Evolutionary conservation across 1,140 invertebrate genomes (phyloP).

Genomic region (Stratiolaelaps scimitus): DNA sequence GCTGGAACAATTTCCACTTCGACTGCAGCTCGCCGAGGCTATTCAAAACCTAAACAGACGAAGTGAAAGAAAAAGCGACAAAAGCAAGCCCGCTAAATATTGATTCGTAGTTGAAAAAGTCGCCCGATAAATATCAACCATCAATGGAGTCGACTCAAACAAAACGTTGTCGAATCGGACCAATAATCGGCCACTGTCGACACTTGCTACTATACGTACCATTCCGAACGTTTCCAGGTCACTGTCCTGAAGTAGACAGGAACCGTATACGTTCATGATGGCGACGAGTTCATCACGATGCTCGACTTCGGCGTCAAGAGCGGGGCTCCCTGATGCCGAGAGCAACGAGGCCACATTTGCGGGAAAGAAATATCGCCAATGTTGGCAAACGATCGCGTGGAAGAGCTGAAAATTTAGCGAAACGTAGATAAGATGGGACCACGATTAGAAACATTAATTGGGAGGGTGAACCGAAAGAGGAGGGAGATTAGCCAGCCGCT

Average conservation of each 20-base stretch:
- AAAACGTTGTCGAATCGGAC: not conserved
- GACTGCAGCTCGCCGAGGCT: slow-evolving; percentile 1
- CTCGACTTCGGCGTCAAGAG: slow-evolving; percentile 3
- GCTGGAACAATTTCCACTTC: slow-evolving; percentile 1
- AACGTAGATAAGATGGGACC: too few species aligned
- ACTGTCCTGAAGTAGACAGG: slow-evolving; percentile 1
- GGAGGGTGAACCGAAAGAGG: too few species aligned
- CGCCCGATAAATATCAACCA: not conserved
- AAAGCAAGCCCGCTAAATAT: too few species aligned
- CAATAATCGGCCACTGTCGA: too few species aligned
- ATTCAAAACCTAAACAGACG: not conserved
- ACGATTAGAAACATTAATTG: too few species aligned
- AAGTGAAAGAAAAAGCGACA: not conserved
- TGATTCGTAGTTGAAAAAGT: too few species aligned
- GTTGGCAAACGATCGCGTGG: not conserved
- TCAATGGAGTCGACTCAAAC: not conserved
- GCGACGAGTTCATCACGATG: not conserved
- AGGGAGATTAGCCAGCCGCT: too few species aligned
- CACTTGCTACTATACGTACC: not conserved
- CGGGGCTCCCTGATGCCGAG: slow-evolving; percentile 7
- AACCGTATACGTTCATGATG: slow-evolving; percentile 18
- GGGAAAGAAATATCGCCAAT: slow-evolving; percentile 19
- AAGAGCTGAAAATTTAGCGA: slow-evolving; percentile 21
- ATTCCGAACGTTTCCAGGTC: slow-evolving; percentile 11
- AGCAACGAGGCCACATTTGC: slow-evolving; percentile 11